phyloP scores from a whole-genome alignment of 2,888 invertebrate genomes.

The Dusona sp. region DNA sequence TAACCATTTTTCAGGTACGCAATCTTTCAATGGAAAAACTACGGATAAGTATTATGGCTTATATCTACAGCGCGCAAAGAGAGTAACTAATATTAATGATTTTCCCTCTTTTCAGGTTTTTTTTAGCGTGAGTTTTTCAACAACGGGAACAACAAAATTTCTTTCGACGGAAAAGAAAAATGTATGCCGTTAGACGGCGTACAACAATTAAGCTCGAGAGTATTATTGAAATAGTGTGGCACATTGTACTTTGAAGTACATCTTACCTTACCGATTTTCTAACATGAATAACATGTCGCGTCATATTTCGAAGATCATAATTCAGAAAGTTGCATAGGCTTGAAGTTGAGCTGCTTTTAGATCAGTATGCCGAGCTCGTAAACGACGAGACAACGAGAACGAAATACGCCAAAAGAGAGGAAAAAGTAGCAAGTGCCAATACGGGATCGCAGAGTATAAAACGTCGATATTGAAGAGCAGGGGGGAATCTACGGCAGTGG shows the following conservation, averaged over 20 bases:
- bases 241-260: not conserved
- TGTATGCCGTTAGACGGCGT: too few relatives aligned
- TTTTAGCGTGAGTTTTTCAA: too few relatives aligned
- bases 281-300: not conserved
- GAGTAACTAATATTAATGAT: too few relatives aligned
- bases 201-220: not conserved
- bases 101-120: too few relatives aligned
- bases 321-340: slow-evolving; percentile 4
- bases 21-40: too few relatives aligned
- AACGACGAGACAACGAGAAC: not conserved
- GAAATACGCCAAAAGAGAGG: slow-evolving; percentile 5
- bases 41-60: too few relatives aligned
- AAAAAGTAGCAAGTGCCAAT: not conserved
- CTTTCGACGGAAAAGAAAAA: too few relatives aligned
- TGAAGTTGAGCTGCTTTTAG: slow-evolving; percentile 5
- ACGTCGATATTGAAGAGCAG: not conserved
- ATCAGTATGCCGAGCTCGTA: slow-evolving; percentile 37
- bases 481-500: slow-evolving; percentile 3
- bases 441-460: slow-evolving; percentile 5
- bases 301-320: slow-evolving; percentile 9
- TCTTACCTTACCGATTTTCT: not conserved
- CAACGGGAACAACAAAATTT: too few relatives aligned
- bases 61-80: too few relatives aligned
- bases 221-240: not conserved
- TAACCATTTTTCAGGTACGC: too few relatives aligned